Percentiles rank a stretch among this genome's conserved stretches.
Evolutionary conservation across 2,113 vertebrate genomes (phyloP).

Genomic region (Rallus limicola): DNA sequence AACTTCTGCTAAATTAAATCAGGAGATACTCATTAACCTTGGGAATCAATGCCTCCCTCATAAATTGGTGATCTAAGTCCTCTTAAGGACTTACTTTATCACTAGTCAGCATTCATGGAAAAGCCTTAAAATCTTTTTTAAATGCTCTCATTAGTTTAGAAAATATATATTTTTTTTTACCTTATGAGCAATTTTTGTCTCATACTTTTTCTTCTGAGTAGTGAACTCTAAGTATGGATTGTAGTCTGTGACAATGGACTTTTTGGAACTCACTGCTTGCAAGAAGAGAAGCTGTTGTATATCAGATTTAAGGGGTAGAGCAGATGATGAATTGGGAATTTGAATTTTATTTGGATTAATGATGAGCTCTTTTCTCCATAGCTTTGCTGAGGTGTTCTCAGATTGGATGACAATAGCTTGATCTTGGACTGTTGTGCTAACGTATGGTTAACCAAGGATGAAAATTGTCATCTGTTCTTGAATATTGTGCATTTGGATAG

Average conservation of each 20-base stretch:
- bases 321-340: neutral
- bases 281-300: neutral
- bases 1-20: neutral
- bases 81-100: neutral
- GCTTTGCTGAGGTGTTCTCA: neutral
- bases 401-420: neutral
- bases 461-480: neutral
- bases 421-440: neutral
- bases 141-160: neutral
- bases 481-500: neutral
- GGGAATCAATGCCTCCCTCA: neutral
- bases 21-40: neutral
- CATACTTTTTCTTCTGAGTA: neutral
- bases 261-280: neutral
- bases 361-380: neutral
- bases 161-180: neutral
- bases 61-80: neutral
- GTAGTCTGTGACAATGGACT: neutral
- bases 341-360: neutral
- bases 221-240: neutral
- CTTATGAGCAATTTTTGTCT: neutral
- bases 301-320: neutral
- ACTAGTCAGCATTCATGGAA: neutral
- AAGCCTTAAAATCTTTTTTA: neutral
- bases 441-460: neutral